Evolutionary conservation across 2,797 vertebrate genomes (phyloP), one percentile per base, ranked within the genome.

Genomic region (Apogon talboti): DNA sequence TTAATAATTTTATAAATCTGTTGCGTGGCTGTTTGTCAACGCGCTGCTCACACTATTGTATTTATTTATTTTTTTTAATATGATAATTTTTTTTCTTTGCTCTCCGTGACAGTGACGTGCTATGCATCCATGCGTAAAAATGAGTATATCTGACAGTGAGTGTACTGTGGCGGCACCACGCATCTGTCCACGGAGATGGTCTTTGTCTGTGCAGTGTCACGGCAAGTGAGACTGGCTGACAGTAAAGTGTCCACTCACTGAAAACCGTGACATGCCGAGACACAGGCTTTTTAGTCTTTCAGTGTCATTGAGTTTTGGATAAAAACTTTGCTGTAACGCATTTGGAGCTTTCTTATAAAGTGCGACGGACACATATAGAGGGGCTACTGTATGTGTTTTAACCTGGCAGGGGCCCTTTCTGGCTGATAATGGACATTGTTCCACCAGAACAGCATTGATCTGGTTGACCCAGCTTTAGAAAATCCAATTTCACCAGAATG

Each of bases 381-480:
- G 6, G 6, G 24, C 24, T 28, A 47, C 14, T 46, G 28, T 13
- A 33, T 38, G 13, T 19, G 33, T 51, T 58, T 73, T 50, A 56
- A 58, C 7, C 38, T 24, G 73, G 18, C 54, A 53, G 58, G 37
- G 58, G 61, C 58, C 73, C 59, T 47, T 18, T 44, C 16, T 50
- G 62, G 9, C 47, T 49, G 41, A 70, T 79, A 83, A 86, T 87
- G 80, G 85, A 85, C 79, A 56, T 44, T 79, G 74, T 82, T 81
- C 64, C 70, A 66, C 41, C 41, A 53, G 53, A 63, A 16, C 71
- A 45, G 48, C 77, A 92, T 92, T 73, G 90, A 92, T 91, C 77
- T 11, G 53, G 4, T 28, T 92, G 91, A 93, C 92, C 91, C 87
- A 92, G 79, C 87, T 87, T 76, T 19, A 44, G 54, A 74, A 81